These are phyloP conservation scores for Aurelia aurita DNA, from an alignment of 30 jellyfish, hydroid and myxozoan species.

Conservation along the genomic window DNA sequence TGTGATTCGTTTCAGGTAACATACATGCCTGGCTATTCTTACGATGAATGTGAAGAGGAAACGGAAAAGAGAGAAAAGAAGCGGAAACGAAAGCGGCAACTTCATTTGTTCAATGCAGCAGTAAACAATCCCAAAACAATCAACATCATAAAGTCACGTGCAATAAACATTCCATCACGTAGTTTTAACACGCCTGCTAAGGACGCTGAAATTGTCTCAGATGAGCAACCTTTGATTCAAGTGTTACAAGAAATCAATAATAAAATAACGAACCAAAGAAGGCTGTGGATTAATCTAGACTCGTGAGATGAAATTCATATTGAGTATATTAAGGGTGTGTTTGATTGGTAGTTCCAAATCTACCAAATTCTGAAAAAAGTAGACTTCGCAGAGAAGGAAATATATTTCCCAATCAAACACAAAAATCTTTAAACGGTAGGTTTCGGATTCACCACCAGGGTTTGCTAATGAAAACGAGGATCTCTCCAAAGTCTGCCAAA, in stretches of 20 bases:
- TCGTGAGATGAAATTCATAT: slow-evolving; percentile 5
- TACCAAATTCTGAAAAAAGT: too few species aligned
- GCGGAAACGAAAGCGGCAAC: slow-evolving; percentile 33
- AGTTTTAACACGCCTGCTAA: slow-evolving; percentile 13
- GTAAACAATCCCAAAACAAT: neutral
- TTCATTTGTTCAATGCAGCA: slow-evolving; percentile 40
- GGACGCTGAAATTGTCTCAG: slow-evolving; percentile 18
- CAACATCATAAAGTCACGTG: slow-evolving; percentile 2
- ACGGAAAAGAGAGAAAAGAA: slow-evolving; percentile 52
- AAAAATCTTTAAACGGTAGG: too few species aligned
- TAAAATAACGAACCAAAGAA: slow-evolving; percentile 57
- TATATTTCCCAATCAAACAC: too few species aligned
- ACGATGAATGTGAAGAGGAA: slow-evolving; percentile 41
- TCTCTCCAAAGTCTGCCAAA: too few species aligned
- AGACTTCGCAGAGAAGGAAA: too few species aligned
- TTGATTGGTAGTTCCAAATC: too few species aligned
- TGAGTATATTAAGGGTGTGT: too few species aligned
- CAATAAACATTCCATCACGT: neutral
- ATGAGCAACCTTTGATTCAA: slow-evolving; percentile 54
- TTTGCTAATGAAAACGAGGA: too few species aligned
- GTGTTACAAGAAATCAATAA: slow-evolving; percentile 71
- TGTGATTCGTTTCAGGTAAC: slow-evolving; percentile 24
- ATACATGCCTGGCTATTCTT: slow-evolving; percentile 59
- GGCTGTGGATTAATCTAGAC: slow-evolving; percentile 66
- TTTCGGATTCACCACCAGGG: too few species aligned